A percentile compares a stretch with the other conserved stretches of the same genome.
These are phyloP conservation scores for Osmerus mordax DNA, from an alignment of 2,113 vertebrate species.

Conservation along the genomic window DNA sequence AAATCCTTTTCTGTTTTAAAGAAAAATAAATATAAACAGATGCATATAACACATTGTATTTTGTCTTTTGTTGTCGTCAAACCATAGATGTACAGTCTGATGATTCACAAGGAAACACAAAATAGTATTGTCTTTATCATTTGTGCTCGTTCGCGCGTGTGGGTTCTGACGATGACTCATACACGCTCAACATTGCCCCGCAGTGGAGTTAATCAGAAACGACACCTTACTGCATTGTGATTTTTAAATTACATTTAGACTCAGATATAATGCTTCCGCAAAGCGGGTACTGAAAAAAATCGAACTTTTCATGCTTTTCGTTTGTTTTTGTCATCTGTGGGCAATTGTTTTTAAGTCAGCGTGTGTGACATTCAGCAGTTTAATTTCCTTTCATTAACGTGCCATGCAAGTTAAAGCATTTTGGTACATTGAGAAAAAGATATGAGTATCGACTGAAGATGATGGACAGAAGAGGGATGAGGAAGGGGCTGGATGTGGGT, in stretches of 20 bases:
- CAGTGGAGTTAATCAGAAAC: constrained; percentile 24
- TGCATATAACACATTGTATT: constrained; percentile 51
- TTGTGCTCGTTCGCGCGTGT: background rate
- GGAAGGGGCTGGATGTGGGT: constrained; percentile 25
- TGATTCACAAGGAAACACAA: too few species aligned
- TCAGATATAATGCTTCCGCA: background rate
- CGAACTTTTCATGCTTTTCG: too few species aligned
- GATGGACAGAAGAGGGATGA: constrained; percentile 37
- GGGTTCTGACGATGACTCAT: constrained; percentile 64
- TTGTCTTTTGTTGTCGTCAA: too few species aligned
- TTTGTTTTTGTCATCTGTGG: too few species aligned
- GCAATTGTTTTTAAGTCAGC: too few species aligned
- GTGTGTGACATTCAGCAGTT: constrained; percentile 6
- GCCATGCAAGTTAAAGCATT: background rate
- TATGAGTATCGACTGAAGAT: constrained; percentile 28
- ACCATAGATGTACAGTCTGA: too few species aligned
- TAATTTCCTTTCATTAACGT: background rate
- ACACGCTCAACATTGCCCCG: constrained; percentile 39
- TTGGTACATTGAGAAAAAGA: constrained; percentile 13
- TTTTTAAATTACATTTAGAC: constrained; percentile 43
- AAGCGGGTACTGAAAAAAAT: background rate
- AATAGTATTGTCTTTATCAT: background rate
- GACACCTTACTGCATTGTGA: constrained; percentile 40
- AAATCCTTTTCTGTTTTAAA: constrained; percentile 85
- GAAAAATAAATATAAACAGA: constrained; percentile 76